phyloP scores from a whole-genome alignment of 2,888 invertebrate species.

The Acrobeloides nanus region DNA sequence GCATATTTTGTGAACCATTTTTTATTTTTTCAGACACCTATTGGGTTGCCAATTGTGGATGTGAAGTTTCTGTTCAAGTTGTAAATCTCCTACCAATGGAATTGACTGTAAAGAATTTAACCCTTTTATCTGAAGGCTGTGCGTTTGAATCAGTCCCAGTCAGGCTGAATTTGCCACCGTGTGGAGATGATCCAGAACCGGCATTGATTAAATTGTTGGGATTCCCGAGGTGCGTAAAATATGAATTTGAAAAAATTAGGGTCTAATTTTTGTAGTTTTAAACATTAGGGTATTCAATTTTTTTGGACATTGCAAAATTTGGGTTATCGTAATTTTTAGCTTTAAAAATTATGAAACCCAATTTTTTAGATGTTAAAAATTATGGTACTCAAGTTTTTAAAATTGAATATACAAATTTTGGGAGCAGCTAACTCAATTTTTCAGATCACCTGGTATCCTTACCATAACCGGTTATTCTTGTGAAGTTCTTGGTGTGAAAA shows the following conservation, averaged over 20 bases:
- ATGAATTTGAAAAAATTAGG: too few relatives aligned
- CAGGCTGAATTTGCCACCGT: conserved; percentile 38
- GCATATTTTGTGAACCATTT: background rate
- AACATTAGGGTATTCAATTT: too few relatives aligned
- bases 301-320: conserved; percentile 4
- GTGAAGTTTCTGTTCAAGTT: conserved; percentile 28
- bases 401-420: too few relatives aligned
- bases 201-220: conserved; percentile 37
- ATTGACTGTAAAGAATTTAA: conserved; percentile 33
- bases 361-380: too few relatives aligned
- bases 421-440: too few relatives aligned
- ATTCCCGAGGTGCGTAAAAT: conserved; percentile 43
- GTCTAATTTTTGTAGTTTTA: too few relatives aligned
- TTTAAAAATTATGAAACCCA: too few relatives aligned
- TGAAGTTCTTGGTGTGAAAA: conserved; percentile 41
- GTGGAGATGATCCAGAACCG: conserved; percentile 19
- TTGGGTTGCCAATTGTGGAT: conserved; percentile 46
- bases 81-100: conserved; percentile 28
- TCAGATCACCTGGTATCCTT: conserved; percentile 36
- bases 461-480: conserved; percentile 46
- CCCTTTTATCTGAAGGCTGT: conserved; percentile 39
- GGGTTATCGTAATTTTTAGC: too few relatives aligned
- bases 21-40: conserved; percentile 15
- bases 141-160: conserved; percentile 43
- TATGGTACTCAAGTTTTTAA: too few relatives aligned